A percentile compares a stretch with the other conserved stretches of the same genome.
Evolutionary conservation across 1,140 invertebrate genomes (phyloP).

Genomic region (Colletes gigas): DNA sequence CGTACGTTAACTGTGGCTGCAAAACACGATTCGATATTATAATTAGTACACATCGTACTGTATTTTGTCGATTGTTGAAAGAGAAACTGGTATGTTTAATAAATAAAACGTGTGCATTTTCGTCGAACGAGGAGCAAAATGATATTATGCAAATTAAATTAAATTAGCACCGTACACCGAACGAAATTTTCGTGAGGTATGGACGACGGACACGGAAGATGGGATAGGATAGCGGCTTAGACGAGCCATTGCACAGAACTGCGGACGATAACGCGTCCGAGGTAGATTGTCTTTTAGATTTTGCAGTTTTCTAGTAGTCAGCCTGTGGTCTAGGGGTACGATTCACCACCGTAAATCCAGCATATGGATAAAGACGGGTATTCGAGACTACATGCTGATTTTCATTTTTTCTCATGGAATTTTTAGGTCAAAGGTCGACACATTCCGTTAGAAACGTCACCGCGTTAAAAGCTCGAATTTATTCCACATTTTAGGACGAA

Average conservation of each 20-base stretch:
- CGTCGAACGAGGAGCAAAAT: neutral
- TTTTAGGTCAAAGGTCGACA: slow-evolving; percentile 75
- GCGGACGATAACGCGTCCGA: neutral
- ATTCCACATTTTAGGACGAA: slow-evolving; percentile 51
- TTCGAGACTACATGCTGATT: slow-evolving; percentile 80
- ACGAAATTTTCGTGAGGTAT: neutral
- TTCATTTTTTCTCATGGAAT: slow-evolving; percentile 76
- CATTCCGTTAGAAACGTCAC: neutral
- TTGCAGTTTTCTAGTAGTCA: slow-evolving; percentile 72
- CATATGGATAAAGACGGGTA: slow-evolving; percentile 57
- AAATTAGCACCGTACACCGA: too few relatives aligned
- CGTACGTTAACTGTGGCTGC: too few relatives aligned
- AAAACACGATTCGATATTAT: neutral
- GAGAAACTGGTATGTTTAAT: too few relatives aligned
- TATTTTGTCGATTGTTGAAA: too few relatives aligned
- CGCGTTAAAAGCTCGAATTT: slow-evolving; percentile 36
- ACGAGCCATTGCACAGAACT: slow-evolving; percentile 7
- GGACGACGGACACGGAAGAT: neutral
- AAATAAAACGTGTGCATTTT: neutral
- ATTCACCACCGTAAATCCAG: slow-evolving; percentile 60
- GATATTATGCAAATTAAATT: neutral
- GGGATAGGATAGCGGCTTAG: neutral
- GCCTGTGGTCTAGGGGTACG: slow-evolving; percentile 78
- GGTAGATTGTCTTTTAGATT: slow-evolving; percentile 67
- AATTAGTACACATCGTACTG: too few relatives aligned